A percentile compares a stretch with the other conserved stretches of the same genome.
phyloP scores from a whole-genome alignment of 2,888 invertebrate species.

The Drosophila stalkeri region DNA sequence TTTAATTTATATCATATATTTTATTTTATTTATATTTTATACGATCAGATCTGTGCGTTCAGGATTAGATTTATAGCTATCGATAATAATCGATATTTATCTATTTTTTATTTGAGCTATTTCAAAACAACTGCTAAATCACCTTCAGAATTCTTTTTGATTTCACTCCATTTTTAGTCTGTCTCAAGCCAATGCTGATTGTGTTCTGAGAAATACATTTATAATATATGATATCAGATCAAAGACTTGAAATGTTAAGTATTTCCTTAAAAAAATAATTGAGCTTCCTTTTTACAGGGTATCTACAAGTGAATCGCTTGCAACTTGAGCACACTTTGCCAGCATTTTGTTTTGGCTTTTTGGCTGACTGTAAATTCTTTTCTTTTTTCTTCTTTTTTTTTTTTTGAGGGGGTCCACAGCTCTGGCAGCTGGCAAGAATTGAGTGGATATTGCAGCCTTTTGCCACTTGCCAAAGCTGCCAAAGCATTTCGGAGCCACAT shows the following conservation, averaged over 20 bases:
- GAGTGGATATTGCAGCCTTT: constrained; percentile 59
- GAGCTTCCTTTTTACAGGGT: not conserved
- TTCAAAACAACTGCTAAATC: not conserved
- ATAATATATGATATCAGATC: not conserved
- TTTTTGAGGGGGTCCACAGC: constrained; percentile 1
- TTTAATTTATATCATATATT: no score
- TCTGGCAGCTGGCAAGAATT: constrained; percentile 48
- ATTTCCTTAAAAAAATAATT: no score
- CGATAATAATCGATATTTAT: not conserved
- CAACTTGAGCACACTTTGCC: not conserved
- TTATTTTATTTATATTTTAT: no score
- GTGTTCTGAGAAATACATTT: not conserved
- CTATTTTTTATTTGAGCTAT: no score
- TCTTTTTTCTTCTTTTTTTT: not conserved
- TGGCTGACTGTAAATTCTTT: constrained; percentile 56
- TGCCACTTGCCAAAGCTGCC: constrained; percentile 59
- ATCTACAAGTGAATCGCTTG: not conserved
- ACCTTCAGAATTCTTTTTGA: not conserved
- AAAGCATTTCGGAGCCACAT: constrained; percentile 59
- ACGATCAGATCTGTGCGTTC: no score
- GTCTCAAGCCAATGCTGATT: not conserved
- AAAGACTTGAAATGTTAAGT: no score
- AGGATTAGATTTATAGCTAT: not conserved
- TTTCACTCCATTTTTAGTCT: no score
- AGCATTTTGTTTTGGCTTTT: constrained; percentile 58